Evolutionary conservation across 2,888 invertebrate genomes (phyloP).

Genomic region (Caenorhabditis auriculariae): DNA sequence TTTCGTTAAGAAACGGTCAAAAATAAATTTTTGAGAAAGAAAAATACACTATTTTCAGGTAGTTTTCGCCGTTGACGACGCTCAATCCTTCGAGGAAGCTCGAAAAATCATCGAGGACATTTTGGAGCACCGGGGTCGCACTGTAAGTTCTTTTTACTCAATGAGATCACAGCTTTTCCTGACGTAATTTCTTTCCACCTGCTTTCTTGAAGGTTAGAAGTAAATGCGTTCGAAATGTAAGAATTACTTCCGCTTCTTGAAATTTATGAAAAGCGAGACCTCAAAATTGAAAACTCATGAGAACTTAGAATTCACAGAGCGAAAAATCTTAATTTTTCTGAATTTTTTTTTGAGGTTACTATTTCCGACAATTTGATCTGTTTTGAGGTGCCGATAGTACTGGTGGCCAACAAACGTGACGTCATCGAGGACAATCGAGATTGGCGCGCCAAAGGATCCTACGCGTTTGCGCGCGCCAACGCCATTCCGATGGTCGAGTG

Average conservation of each 20-base stretch:
- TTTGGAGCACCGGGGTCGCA: slow-evolving; percentile 26
- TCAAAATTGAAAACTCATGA: neutral
- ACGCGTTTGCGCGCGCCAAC: slow-evolving; percentile 7
- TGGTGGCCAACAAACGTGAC: slow-evolving; percentile 54
- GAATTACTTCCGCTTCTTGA: no score
- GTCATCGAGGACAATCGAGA: slow-evolving; percentile 3
- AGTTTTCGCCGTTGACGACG: slow-evolving; percentile 51
- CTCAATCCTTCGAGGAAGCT: slow-evolving; percentile 51
- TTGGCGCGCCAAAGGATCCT: slow-evolving; percentile 7
- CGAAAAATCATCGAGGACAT: slow-evolving; percentile 48
- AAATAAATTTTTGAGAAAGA: no score
- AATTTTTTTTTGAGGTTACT: slow-evolving; percentile 4
- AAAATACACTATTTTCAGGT: slow-evolving; percentile 42
- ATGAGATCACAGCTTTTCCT: slow-evolving; percentile 4
- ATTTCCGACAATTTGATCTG: neutral
- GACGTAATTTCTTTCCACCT: no score
- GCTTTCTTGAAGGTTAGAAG: no score
- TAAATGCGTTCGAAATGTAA: slow-evolving; percentile 2
- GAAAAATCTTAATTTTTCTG: slow-evolving; percentile 2
- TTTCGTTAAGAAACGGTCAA: no score
- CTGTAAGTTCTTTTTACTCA: slow-evolving; percentile 18
- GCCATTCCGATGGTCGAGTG: slow-evolving; percentile 22
- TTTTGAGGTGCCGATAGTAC: slow-evolving; percentile 46
- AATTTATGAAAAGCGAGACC: neutral
- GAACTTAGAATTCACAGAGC: slow-evolving; percentile 1